Evolutionary conservation across 1,140 invertebrate genomes (phyloP).

Genomic region (Cyrtorhinus lividipennis): DNA sequence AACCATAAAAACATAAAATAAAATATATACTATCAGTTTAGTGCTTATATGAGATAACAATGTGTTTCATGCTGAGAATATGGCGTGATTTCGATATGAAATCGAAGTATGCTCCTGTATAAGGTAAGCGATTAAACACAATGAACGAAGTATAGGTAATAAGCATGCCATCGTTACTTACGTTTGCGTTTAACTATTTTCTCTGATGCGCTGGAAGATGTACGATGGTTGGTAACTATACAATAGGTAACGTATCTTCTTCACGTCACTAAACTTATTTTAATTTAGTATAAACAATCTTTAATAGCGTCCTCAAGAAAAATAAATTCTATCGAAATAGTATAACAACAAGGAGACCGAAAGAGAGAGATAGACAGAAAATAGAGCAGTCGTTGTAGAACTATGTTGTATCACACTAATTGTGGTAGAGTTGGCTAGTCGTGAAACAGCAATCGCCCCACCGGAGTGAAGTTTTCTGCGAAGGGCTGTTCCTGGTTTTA

Average conservation of each 20-base stretch:
- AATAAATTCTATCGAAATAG: constrained; percentile 9
- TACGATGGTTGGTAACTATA: too few species aligned
- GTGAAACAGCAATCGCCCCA: constrained; percentile 75
- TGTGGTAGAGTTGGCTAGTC: background rate
- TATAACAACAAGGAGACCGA: background rate
- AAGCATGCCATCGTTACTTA: background rate
- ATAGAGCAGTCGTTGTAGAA: background rate
- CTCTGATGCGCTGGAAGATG: background rate
- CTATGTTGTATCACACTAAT: background rate
- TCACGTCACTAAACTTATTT: too few species aligned
- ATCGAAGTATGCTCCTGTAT: too few species aligned
- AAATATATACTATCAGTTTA: too few species aligned
- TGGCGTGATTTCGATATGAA: too few species aligned
- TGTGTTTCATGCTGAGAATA: too few species aligned
- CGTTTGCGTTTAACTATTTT: background rate
- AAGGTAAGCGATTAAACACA: too few species aligned
- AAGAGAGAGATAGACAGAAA: background rate
- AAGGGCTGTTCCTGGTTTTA: constrained; percentile 87
- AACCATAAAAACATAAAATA: too few species aligned
- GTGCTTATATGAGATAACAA: too few species aligned
- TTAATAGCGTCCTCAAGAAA: constrained; percentile 4
- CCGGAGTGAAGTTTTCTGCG: constrained; percentile 83
- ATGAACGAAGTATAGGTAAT: background rate
- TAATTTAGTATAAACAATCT: background rate
- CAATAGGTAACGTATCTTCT: too few species aligned